These are phyloP conservation scores for Lophochroa leadbeateri DNA, from an alignment of 2,113 vertebrate species.

Conservation along the genomic window DNA sequence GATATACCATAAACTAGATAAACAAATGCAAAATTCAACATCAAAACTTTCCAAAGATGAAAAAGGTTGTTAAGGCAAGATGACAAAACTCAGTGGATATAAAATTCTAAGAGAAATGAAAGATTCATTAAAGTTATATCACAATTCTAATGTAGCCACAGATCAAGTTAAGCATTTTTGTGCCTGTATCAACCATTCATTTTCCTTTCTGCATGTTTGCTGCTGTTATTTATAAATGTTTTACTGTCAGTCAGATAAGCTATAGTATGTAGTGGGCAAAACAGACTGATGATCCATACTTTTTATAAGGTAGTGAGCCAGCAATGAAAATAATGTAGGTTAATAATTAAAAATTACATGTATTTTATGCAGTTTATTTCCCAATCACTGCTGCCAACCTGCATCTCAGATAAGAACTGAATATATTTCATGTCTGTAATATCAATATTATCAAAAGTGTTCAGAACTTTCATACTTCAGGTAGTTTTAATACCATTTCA, in stretches of 20 bases:
- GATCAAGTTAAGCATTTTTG: not conserved
- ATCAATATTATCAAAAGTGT: not conserved
- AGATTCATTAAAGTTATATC: not conserved
- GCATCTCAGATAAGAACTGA: not conserved
- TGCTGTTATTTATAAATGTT: not conserved
- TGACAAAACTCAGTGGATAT: not conserved
- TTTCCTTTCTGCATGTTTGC: not conserved
- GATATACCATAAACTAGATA: not conserved
- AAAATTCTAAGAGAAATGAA: not conserved
- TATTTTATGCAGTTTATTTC: not conserved
- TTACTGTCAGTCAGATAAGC: not conserved
- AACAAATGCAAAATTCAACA: not conserved
- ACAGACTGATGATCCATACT: not conserved
- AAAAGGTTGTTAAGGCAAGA: not conserved
- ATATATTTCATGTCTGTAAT: not conserved
- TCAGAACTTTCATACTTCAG: not conserved
- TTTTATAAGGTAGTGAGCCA: not conserved
- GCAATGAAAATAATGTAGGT: not conserved
- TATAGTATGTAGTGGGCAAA: not conserved
- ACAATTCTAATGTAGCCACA: not conserved
- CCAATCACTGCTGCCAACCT: not conserved
- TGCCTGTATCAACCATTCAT: not conserved
- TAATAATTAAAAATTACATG: not conserved
- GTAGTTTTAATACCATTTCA: not conserved
- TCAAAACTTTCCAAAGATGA: not conserved